Percentiles rank a stretch among this genome's conserved stretches.
phyloP scores from a whole-genome alignment of 1,140 invertebrate species.

The Halictus rubicundus region DNA sequence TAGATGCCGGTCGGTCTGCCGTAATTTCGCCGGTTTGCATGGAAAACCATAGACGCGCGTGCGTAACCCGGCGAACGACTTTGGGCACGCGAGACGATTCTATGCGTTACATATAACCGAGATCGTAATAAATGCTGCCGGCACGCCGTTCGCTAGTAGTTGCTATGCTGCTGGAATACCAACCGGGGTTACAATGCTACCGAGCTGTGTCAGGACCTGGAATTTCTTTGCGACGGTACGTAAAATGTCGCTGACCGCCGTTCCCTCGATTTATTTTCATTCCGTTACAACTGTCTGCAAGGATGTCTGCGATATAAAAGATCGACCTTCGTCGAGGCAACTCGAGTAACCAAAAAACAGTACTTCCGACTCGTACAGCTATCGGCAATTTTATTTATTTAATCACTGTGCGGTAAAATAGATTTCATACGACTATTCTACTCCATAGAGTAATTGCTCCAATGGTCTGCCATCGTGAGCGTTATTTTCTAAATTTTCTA shows the following conservation, averaged over 20 bases:
- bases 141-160: conserved; percentile 19
- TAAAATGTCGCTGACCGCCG: conserved; percentile 20
- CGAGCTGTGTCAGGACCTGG: conserved; percentile 16
- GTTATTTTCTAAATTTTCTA: too few relatives aligned
- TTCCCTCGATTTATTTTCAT: conserved; percentile 48
- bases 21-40: conserved; percentile 18
- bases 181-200: conserved; percentile 47
- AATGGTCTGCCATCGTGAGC: too few relatives aligned
- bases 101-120: conserved; percentile 23
- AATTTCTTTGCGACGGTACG: conserved; percentile 53
- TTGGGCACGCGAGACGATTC: conserved; percentile 33
- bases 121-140: conserved; percentile 36
- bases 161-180: conserved; percentile 51
- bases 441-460: too few relatives aligned
- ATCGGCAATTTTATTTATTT: too few relatives aligned
- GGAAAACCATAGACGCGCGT: conserved; percentile 30
- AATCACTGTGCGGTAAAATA: too few relatives aligned
- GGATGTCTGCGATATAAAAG: background rate
- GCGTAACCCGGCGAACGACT: conserved; percentile 10
- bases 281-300: conserved; percentile 14
- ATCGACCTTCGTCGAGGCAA: too few relatives aligned
- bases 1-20: background rate
- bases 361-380: too few relatives aligned
- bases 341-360: too few relatives aligned
- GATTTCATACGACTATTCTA: too few relatives aligned